Evolutionary conservation across 2,113 vertebrate genomes (phyloP), one percentile per base, ranked within the genome.

Genomic region (Chamaea fasciata): DNA sequence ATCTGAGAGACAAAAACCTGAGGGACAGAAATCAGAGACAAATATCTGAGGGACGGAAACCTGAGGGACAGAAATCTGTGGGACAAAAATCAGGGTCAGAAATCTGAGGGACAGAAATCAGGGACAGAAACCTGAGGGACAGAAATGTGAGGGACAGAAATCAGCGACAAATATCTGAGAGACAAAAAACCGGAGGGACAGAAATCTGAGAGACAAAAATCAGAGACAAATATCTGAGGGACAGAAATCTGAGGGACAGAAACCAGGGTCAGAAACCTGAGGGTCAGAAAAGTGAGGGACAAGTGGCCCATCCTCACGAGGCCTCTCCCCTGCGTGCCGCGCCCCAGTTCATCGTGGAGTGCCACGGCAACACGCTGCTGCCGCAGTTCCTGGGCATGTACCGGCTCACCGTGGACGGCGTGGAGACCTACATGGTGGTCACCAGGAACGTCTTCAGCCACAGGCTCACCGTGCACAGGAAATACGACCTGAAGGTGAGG

Each of bases 321-420:
- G 39, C 3, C 57, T 26, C 22, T 42, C 53, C 74, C 46, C 17
- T 47, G 57, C 21, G 87, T 0, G 1, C 59, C 26, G 15, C 28
- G 24, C 80, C 77, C 83, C 96, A 99, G 99, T 99, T 99, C 97
- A 99, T 99, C 42, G 99, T 99, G 97, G 99, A 99, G 97, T 99
- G 99, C 89, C 99, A 99, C 13, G 99, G 99, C 76, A 99, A 98
- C 98, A 99, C 99, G 14, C 98, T 99, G 49, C 97, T 99, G 92
- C 99, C 99, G 8, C 99, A 99, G 98, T 99, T 99, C 97, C 98
- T 99, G 83, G 99, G 99, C 91, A 99, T 99, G 99, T 99, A 99
- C 97, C 97, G 99, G 65, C 98, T 99, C 80, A 99, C 99, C 0
- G 99, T 99, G 98, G 99, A 99, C 0, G 99, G 99, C 0, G 98